Percentiles rank a stretch among this genome's conserved stretches.
phyloP scores from a whole-genome alignment of 2,113 vertebrate genomes.

The Forbesichthys papilliferus region DNA sequence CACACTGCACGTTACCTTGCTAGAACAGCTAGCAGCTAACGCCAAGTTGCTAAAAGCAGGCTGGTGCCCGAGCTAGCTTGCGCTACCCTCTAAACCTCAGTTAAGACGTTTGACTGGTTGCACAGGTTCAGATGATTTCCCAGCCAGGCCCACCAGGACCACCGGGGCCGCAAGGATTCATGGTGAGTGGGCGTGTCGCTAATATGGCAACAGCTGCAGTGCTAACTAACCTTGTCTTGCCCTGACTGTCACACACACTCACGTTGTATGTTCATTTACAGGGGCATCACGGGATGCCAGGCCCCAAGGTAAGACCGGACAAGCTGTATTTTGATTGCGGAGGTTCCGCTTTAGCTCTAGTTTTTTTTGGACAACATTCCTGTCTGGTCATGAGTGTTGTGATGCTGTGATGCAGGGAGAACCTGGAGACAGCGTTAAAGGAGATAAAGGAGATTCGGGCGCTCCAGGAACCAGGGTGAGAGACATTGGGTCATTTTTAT shows the following conservation, averaged over 20 bases:
- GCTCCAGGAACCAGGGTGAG: slow-evolving; percentile 68
- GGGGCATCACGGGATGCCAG: slow-evolving; percentile 89
- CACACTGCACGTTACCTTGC: too few species aligned
- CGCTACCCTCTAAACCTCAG: not conserved
- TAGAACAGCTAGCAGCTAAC: too few species aligned
- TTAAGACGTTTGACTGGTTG: not conserved
- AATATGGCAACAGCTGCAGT: not conserved
- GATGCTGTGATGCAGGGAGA: slow-evolving; percentile 72
- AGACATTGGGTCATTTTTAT: not conserved
- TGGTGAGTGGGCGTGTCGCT: slow-evolving; percentile 48
- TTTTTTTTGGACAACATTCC: slow-evolving; percentile 32
- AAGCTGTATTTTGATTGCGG: not conserved
- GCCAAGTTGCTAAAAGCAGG: too few species aligned
- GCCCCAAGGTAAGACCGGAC: slow-evolving; percentile 83
- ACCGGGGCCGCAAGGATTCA: slow-evolving; percentile 75
- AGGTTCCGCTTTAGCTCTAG: not conserved
- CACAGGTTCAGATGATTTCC: slow-evolving; percentile 85
- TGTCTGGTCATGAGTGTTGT: slow-evolving; percentile 25
- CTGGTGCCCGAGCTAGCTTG: not conserved
- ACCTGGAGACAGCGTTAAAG: slow-evolving; percentile 70
- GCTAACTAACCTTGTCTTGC: not conserved
- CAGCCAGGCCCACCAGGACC: slow-evolving; percentile 87
- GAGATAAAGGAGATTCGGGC: slow-evolving; percentile 75
- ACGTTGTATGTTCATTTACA: slow-evolving; percentile 56
- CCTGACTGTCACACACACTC: slow-evolving; percentile 7